Evolutionary conservation across 2,113 vertebrate species (phyloP).

Genomic region (Pachycephala philippinensis): DNA sequence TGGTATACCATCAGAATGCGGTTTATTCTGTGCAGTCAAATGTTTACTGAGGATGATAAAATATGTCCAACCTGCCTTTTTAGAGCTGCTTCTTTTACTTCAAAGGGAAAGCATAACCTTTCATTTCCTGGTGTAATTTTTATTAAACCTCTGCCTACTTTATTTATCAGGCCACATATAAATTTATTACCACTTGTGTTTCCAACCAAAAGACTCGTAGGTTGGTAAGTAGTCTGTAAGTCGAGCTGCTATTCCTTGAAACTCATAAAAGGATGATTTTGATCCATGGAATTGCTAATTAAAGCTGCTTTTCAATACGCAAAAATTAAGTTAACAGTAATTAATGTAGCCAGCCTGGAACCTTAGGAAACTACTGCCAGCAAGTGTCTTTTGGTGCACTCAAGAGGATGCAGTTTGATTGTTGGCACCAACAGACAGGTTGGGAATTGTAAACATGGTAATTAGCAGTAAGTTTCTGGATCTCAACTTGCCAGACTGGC

Average conservation of each 20-base stretch:
- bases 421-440: constrained; percentile 72
- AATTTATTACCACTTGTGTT: background rate
- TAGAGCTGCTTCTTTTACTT: background rate
- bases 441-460: constrained; percentile 79
- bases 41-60: background rate
- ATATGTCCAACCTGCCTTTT: background rate
- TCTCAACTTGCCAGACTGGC: constrained; percentile 74
- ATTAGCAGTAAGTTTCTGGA: constrained; percentile 79
- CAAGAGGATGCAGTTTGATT: constrained; percentile 71
- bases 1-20: background rate
- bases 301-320: constrained; percentile 50
- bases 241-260: constrained; percentile 14
- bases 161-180: constrained; percentile 11
- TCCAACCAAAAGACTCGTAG: background rate
- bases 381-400: constrained; percentile 71
- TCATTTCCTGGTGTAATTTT: background rate
- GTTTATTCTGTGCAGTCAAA: background rate
- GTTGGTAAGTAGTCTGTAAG: background rate
- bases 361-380: constrained; percentile 70
- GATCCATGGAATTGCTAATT: constrained; percentile 60
- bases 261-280: constrained; percentile 46
- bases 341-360: constrained; percentile 76
- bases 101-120: background rate
- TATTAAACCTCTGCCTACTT: background rate
- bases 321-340: constrained; percentile 75